phyloP scores from a whole-genome alignment of 2,888 invertebrate species.

The Spodoptera picta region DNA sequence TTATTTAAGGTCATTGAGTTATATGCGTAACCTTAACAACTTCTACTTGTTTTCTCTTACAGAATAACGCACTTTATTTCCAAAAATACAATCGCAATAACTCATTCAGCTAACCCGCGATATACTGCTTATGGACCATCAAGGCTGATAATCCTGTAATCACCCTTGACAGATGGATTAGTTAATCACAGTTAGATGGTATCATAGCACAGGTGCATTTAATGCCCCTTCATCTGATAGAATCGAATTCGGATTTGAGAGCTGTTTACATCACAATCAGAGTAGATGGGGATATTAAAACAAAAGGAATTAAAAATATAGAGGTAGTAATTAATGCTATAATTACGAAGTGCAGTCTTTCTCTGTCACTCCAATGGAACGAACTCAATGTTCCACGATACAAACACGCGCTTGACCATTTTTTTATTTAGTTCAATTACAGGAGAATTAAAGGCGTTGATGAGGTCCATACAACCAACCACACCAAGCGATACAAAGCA shows the following conservation, averaged over 20 bases:
- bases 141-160: conserved; percentile 43
- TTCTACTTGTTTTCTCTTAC: no score
- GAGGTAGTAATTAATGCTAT: no score
- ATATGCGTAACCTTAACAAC: no score
- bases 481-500: conserved; percentile 8
- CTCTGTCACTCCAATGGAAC: not conserved
- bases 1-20: no score
- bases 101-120: conserved; percentile 1
- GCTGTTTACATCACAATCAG: conserved; percentile 7
- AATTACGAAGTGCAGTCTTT: not conserved
- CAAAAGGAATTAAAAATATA: no score
- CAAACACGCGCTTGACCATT: conserved; percentile 35
- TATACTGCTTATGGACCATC: conserved; percentile 30
- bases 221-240: conserved; percentile 30
- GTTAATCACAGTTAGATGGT: conserved; percentile 40
- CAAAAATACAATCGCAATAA: conserved; percentile 6
- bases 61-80: no score
- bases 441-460: conserved; percentile 67
- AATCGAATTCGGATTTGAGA: conserved; percentile 22
- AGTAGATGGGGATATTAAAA: no score
- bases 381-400: conserved; percentile 1
- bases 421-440: conserved; percentile 64
- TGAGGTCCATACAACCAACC: conserved; percentile 59
- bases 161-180: conserved; percentile 48
- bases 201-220: conserved; percentile 44